These are phyloP conservation scores for Lampris megalopsis DNA, from an alignment of 2,113 vertebrate genomes.

Conservation along the genomic window DNA sequence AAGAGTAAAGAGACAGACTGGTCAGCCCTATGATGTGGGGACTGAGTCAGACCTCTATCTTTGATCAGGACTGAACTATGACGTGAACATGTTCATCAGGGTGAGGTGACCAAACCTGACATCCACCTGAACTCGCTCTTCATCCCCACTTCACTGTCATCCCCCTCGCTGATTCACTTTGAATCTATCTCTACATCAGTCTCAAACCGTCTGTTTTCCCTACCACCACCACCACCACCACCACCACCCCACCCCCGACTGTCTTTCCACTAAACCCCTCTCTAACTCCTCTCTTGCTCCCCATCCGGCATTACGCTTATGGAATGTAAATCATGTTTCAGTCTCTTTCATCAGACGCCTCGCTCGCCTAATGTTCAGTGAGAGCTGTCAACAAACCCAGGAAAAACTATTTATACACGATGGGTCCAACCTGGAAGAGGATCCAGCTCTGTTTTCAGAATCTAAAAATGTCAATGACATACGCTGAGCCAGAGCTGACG, in stretches of 20 bases:
- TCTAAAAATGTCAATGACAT: slow-evolving; percentile 49
- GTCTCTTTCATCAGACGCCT: slow-evolving; percentile 76
- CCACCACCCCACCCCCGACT: slow-evolving; percentile 23
- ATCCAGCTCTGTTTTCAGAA: slow-evolving; percentile 65
- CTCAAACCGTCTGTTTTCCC: neutral
- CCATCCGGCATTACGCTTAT: slow-evolving; percentile 35
- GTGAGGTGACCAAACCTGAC: slow-evolving; percentile 43
- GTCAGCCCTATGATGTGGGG: neutral
- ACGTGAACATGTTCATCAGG: slow-evolving; percentile 61
- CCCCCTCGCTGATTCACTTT: slow-evolving; percentile 14
- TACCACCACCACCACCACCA: slow-evolving; percentile 54
- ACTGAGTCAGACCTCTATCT: slow-evolving; percentile 35
- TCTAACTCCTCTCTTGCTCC: slow-evolving; percentile 30
- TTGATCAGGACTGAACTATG: slow-evolving; percentile 50
- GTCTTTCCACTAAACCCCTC: slow-evolving; percentile 23
- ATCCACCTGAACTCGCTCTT: slow-evolving; percentile 32
- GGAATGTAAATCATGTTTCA: slow-evolving; percentile 77
- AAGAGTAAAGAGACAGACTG: too few relatives aligned
- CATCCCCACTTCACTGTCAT: slow-evolving; percentile 15
- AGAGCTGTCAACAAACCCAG: slow-evolving; percentile 52
- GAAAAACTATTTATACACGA: slow-evolving; percentile 69
- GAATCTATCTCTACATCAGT: slow-evolving; percentile 10
- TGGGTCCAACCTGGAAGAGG: slow-evolving; percentile 41
- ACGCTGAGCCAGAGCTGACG: slow-evolving; percentile 39
- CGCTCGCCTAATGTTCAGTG: slow-evolving; percentile 48